These are phyloP conservation scores for Gasteruption jaculator DNA, from an alignment of 2,888 invertebrate genomes.

Conservation along the genomic window DNA sequence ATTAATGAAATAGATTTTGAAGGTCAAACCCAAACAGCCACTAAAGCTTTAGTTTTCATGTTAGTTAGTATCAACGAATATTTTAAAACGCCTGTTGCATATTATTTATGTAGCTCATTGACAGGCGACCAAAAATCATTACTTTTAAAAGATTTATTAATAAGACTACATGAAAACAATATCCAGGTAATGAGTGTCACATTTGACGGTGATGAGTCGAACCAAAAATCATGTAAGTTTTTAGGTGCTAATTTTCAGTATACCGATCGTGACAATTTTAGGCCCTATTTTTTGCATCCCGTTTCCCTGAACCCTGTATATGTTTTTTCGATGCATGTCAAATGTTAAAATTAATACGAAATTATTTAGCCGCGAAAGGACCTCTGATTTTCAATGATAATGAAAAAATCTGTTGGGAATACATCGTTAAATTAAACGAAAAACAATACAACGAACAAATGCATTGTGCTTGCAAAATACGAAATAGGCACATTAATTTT, in stretches of 20 bases:
- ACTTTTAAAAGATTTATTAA: no score
- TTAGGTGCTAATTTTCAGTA: constrained; percentile 13
- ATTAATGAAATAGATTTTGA: background rate
- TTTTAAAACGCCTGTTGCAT: background rate
- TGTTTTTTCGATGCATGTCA: constrained; percentile 11
- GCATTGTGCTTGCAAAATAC: constrained; percentile 25
- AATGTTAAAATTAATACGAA: constrained; percentile 11
- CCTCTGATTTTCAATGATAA: constrained; percentile 15
- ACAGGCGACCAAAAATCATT: no score
- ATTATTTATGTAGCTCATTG: no score
- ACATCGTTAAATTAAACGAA: constrained; percentile 22
- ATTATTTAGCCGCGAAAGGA: constrained; percentile 11
- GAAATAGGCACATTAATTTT: constrained; percentile 17
- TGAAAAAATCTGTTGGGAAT: constrained; percentile 21
- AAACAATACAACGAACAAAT: constrained; percentile 25
- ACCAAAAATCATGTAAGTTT: constrained; percentile 9
- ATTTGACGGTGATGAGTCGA: constrained; percentile 1
- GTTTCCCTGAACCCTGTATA: constrained; percentile 4
- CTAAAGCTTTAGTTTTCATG: constrained; percentile 10
- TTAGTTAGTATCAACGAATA: background rate
- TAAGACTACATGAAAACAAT: constrained; percentile 4
- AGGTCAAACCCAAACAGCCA: background rate
- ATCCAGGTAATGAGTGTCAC: constrained; percentile 8
- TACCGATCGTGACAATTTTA: constrained; percentile 1
- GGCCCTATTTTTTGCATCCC: constrained; percentile 11